Base-by-base conservation (phyloP, 2,888 invertebrate species). In the Epirrita christyi region DNA sequence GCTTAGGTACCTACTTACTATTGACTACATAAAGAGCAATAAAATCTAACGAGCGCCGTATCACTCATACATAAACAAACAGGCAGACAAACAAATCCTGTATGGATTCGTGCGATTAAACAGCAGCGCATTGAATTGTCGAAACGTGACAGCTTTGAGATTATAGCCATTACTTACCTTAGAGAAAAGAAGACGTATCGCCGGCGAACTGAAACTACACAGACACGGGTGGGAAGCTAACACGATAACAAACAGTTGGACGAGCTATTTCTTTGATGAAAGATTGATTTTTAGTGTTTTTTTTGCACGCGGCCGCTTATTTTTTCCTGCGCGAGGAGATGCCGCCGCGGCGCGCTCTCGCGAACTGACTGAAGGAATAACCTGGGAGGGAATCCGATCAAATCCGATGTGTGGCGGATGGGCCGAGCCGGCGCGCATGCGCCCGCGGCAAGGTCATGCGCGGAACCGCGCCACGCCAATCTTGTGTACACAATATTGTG, bases 301-400 rank as follows among this genome's bases (percentile, higher is more conserved):
- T n/a, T 63, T 47, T 47, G 32, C 58, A 56, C 71, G 71, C 68
- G 72, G 52, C 55, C 63, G 67, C 70, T 66, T 66, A 43, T 53
- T 48, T 57, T n/a, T 34, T 44, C 37, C 53, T 64, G 66, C 59
- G 61, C 49, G 42, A 42, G 48, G 37, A 38, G 48, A 60, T 14
- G 50, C 72, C 77, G 71, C 70, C 71, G 72, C 79, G 77, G 75
- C 78, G 82, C 76, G 76, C 61, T 65, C 68, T 78, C 80, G 82
- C 85, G 81, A 78, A 87, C 87, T 88, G 78, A 87, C 87, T 88
- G 83, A 69, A 72, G 76, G 81, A 65, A 71, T 75, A 75, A n/a
- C n/a, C 72, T 76, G 71, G 75, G n/a, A n/a, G n/a, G 21, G 21
- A 21, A 21, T 21, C 21, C 21, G 21, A 21, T 21, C 21, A 38